Base-by-base conservation (phyloP, 2,888 invertebrate genomes). In the Seladonia tumulorum region DNA sequence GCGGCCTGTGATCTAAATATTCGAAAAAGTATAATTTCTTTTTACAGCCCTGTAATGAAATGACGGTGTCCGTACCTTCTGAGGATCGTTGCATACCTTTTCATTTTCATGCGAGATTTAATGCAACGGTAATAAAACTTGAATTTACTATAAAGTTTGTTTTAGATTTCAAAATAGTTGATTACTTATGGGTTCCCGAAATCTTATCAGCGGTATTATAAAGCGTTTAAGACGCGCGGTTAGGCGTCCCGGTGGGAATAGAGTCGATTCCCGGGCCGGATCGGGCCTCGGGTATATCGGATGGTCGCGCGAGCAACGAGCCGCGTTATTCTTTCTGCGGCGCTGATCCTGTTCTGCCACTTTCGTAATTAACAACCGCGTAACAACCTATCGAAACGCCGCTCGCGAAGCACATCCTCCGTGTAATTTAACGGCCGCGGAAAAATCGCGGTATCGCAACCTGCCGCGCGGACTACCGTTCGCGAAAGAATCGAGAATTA, bases 351-450 rank as follows among this genome's bases (percentile, higher is more conserved):
- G 90, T 87, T 90, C 90, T 79, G 90, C 91, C 88, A 91, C 89
- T 90, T 89, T 90, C 89, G 88, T 88, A 90, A 90, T 90, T 90
- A 90, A 90, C 90, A 86, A 89, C 79, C 83, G 66, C 89, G 87
- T 89, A 87, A 89, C 87, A 87, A 89, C 90, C 42, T 89, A 90
- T 90, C 90, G 85, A n/a, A n/a, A 53, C 53, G 22, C 8, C 53
- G 53, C 53, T 53, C 22, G 86, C 53, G 86, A 85, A 86, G 86
- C 77, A 76, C 76, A 77, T 76, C 86, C 83, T 76, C 75, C 88
- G 87, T 88, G 79, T 89, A 90, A 90, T 90, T 90, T 89, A 83
- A 76, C 76, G 81, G 57, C 68, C 18, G 10, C 42, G 53, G 39
- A 88, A 88, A 88, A 87, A 87, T 87, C 47, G 35, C 25, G 86